These are phyloP conservation scores for Diorhabda carinulata DNA, from an alignment of 1,140 invertebrate species.

Conservation along the genomic window DNA sequence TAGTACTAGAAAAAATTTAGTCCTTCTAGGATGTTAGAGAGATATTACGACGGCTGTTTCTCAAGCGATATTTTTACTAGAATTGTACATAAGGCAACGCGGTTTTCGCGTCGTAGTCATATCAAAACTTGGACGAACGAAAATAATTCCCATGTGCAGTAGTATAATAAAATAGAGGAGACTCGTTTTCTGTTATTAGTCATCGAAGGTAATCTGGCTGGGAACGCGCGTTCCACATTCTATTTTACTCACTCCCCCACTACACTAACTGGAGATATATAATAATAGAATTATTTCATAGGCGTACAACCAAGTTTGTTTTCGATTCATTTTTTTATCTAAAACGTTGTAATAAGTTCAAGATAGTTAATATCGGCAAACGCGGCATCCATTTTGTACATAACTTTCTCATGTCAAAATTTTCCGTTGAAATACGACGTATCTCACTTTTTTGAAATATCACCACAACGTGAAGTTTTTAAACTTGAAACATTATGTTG, in stretches of 20 bases:
- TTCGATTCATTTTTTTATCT: background rate
- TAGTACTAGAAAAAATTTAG: no score
- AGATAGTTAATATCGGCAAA: background rate
- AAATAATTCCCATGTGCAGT: no score
- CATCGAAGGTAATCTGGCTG: background rate
- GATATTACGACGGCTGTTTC: no score
- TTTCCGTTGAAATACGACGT: background rate
- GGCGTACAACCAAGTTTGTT: background rate
- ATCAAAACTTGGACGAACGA: no score
- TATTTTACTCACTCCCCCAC: slow-evolving; percentile 15
- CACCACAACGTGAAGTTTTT: background rate
- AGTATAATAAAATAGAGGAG: no score
- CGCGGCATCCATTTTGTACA: no score
- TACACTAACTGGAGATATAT: slow-evolving; percentile 5
- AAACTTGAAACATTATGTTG: background rate
- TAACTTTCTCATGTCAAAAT: no score
- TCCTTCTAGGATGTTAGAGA: no score
- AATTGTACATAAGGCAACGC: no score
- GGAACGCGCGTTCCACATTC: slow-evolving; percentile 11
- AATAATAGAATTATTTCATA: slow-evolving; percentile 10
- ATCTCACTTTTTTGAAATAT: background rate
- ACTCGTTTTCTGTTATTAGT: background rate
- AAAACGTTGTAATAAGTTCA: background rate
- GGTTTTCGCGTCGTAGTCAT: no score
- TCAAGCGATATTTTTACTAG: no score